These are phyloP conservation scores for Catagonus wagneri DNA, from an alignment of 2,113 vertebrate species.

Conservation along the genomic window DNA sequence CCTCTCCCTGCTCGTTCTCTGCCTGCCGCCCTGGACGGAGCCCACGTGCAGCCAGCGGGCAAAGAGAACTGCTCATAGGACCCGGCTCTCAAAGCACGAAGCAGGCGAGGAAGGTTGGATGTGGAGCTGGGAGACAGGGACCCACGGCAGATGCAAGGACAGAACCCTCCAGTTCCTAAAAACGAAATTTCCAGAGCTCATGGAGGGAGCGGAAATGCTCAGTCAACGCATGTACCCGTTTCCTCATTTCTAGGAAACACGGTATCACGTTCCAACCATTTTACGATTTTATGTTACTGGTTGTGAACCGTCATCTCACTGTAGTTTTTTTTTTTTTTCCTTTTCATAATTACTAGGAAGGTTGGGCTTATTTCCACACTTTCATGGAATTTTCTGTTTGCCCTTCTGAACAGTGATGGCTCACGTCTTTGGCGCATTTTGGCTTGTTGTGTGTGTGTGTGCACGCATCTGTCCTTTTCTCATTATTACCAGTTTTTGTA, in stretches of 20 bases:
- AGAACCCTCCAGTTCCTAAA: background rate
- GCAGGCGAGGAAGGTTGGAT: background rate
- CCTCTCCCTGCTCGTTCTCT: background rate
- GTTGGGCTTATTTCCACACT: background rate
- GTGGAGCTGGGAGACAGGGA: background rate
- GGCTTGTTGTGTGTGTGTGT: no score
- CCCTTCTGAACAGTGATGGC: background rate
- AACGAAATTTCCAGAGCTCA: background rate
- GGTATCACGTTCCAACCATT: background rate
- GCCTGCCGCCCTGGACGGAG: background rate
- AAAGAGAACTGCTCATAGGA: accelerated
- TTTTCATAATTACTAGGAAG: background rate
- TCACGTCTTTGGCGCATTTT: background rate
- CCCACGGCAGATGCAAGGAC: background rate
- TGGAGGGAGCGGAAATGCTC: background rate
- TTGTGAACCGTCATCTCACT: background rate
- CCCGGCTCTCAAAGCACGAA: background rate
- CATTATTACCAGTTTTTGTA: background rate
- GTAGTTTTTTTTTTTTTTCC: background rate
- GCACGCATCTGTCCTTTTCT: no score
- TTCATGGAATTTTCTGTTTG: background rate
- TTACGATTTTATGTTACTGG: background rate
- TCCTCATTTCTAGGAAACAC: background rate
- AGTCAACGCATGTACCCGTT: no score
- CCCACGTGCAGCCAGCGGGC: background rate